Evolutionary conservation across 2,888 invertebrate genomes (phyloP), one percentile per base, ranked within the genome.

Genomic region (Helobdella robusta): DNA sequence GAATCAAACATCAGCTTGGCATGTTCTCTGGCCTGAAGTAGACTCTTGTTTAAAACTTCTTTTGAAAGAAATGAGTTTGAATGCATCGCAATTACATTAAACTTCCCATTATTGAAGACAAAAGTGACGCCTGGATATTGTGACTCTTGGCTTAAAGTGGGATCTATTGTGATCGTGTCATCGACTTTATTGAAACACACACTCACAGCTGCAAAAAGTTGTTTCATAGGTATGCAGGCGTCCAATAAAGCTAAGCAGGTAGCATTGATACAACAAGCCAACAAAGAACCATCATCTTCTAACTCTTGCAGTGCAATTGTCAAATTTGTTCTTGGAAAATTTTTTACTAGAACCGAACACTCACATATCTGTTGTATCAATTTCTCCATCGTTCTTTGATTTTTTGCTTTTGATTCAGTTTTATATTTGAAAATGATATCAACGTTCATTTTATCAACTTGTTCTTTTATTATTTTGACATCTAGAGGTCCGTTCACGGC

Each of bases 401-500:
- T 20, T 20, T 28, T 25, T 23, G 35, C 25, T 8, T 25, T 4
- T 25, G 20, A 23, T 35, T 91, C 91, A 65, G 85, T 82, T 78
- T 89, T 87, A 2, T 87, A 85, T 67, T 85, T 84, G 75, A 86
- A 91, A 58, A 85, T 80, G n/a, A 66, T 61, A 5, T 91, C 91
- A 6, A 92, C 80, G n/a, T 82, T 84, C 0, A 89, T 86, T 78
- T 86, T 87, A 70, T 89, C 89, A 63, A 88, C 85, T 71, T 85
- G 84, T 73, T 89, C 84, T 77, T 86, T 89, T 70, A 85, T 85
- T 70, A 84, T 80, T 78, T 64, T 67, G 18, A 90, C 91, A 84
- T 97, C 93, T 82, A 92, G 92, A 0, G 97, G 97, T 0, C 97
- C 98, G 78, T 95, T 97, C 4, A 98, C 94, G 11, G 95, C 89